phyloP scores from a whole-genome alignment of 1,140 invertebrate species.

The Agrypnia vestita region DNA sequence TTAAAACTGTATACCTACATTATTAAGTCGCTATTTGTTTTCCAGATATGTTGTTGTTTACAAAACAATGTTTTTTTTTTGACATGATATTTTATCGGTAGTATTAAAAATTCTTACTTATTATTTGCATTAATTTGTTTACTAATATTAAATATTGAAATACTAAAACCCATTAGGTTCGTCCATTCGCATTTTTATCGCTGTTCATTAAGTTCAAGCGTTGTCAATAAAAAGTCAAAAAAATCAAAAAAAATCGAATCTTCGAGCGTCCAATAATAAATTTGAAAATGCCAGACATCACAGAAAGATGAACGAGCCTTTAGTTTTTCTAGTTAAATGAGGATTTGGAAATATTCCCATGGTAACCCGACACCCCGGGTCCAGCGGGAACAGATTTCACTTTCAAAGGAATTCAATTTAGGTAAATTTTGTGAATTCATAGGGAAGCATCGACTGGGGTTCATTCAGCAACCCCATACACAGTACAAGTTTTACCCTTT shows the following conservation, averaged over 20 bases:
- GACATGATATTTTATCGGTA: too few species aligned
- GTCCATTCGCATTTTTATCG: background rate
- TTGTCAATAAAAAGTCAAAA: too few species aligned
- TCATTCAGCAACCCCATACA: background rate
- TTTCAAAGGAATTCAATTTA: conserved; percentile 55
- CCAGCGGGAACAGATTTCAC: conserved; percentile 53
- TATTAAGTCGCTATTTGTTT: too few species aligned
- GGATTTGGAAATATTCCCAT: conserved; percentile 50
- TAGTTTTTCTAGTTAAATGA: conserved; percentile 16
- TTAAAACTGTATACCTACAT: too few species aligned
- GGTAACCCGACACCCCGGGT: conserved; percentile 57
- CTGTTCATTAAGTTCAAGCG: background rate
- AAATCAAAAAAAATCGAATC: conserved; percentile 8
- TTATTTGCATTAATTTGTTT: too few species aligned
- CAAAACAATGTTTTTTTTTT: too few species aligned
- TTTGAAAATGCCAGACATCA: too few species aligned
- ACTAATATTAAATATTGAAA: too few species aligned
- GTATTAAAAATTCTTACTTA: too few species aligned
- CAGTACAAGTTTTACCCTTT: background rate
- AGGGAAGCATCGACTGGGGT: background rate
- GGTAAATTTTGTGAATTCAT: conserved; percentile 16
- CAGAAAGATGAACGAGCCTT: background rate
- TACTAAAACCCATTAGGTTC: too few species aligned
- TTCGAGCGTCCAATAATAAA: background rate
- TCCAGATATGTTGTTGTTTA: too few species aligned